A percentile compares a stretch with the other conserved stretches of the same genome.
Evolutionary conservation across 2,113 vertebrate genomes (phyloP).

Genomic region (Collichthys lucidus): DNA sequence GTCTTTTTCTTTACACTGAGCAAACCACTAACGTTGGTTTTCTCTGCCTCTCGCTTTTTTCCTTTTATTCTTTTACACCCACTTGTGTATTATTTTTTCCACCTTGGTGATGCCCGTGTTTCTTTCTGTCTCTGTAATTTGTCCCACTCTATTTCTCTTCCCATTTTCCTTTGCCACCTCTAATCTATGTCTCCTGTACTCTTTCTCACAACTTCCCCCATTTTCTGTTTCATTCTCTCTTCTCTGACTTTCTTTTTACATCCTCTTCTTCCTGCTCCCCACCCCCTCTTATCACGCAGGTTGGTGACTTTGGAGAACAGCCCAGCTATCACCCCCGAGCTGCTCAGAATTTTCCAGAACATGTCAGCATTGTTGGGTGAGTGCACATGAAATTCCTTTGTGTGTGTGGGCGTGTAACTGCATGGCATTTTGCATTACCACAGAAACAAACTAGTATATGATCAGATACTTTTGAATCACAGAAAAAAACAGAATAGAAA

Average conservation of each 20-base stretch:
- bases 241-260: slow-evolving; percentile 16
- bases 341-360: slow-evolving; percentile 96
- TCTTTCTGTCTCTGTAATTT: slow-evolving; percentile 38
- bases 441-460: slow-evolving; percentile 3
- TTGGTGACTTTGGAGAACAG: slow-evolving; percentile 97
- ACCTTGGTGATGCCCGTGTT: background rate
- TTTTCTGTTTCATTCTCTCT: slow-evolving; percentile 19
- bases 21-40: background rate
- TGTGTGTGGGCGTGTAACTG: slow-evolving; percentile 12
- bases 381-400: slow-evolving; percentile 52
- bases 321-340: slow-evolving; percentile 91
- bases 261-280: background rate
- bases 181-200: slow-evolving; percentile 21
- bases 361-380: slow-evolving; percentile 96
- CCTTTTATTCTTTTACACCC: background rate
- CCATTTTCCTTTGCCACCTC: slow-evolving; percentile 39
- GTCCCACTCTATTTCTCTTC: background rate
- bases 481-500: background rate
- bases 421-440: slow-evolving; percentile 11
- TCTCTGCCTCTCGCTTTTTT: background rate
- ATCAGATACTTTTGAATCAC: slow-evolving; percentile 26
- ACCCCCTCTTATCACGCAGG: slow-evolving; percentile 80
- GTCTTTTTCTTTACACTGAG: background rate
- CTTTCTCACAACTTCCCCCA: slow-evolving; percentile 2
- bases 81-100: background rate